These are phyloP conservation scores for Leptatherina wallacei DNA, from an alignment of 2,797 vertebrate species.

Conservation along the genomic window DNA sequence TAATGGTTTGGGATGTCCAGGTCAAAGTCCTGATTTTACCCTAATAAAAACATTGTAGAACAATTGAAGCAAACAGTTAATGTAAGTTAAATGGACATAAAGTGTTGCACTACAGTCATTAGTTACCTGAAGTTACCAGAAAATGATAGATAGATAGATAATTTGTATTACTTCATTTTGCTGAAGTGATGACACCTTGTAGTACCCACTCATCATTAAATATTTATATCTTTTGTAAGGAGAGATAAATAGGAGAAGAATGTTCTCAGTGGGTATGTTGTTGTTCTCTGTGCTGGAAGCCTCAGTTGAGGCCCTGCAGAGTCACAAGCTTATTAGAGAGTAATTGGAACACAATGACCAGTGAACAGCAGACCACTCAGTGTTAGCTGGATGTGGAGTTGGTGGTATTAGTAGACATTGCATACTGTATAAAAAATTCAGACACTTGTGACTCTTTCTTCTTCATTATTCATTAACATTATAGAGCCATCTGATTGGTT, in stretches of 20 bases:
- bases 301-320: conserved; percentile 33
- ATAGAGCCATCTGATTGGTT: neutral
- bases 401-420: conserved; percentile 17
- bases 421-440: neutral
- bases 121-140: neutral
- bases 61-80: neutral
- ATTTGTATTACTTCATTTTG: neutral
- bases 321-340: conserved; percentile 62
- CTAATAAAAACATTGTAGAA: neutral
- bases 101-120: neutral
- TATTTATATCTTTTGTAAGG: neutral
- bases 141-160: neutral
- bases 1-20: neutral
- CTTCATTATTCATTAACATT: neutral
- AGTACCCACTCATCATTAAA: neutral
- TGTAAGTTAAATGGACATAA: neutral
- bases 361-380: conserved; percentile 44
- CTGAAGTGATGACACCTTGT: neutral
- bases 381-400: conserved; percentile 32
- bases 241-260: neutral
- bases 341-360: conserved; percentile 69
- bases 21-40: neutral
- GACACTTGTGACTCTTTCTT: neutral
- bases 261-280: conserved; percentile 38
- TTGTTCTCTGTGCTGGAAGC: conserved; percentile 33